phyloP scores from a whole-genome alignment of 2,797 vertebrate species.

The Cossypha polioptera region DNA sequence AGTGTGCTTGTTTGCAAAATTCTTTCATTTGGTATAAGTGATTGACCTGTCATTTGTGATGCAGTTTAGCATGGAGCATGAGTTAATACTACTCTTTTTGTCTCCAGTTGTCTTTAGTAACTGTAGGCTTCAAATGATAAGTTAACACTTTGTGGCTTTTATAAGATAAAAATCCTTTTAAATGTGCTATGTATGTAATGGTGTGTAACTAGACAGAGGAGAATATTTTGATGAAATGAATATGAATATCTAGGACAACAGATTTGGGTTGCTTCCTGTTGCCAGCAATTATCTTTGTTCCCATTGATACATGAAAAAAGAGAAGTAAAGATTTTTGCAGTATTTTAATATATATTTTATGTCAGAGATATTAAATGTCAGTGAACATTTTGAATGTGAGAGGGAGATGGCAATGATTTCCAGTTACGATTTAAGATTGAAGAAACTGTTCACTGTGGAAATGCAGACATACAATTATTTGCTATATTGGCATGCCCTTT shows the following conservation, averaged over 20 bases:
- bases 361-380: neutral
- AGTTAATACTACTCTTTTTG: conserved; percentile 59
- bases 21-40: conserved; percentile 76
- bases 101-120: conserved; percentile 61
- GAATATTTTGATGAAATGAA: neutral
- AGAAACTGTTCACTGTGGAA: neutral
- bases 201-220: neutral
- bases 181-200: neutral
- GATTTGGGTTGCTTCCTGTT: neutral
- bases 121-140: neutral
- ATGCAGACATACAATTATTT: neutral
- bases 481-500: neutral
- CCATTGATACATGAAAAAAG: neutral
- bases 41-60: conserved; percentile 80
- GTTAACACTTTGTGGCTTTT: neutral
- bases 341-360: neutral
- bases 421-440: neutral
- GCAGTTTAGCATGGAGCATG: conserved; percentile 64
- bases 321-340: neutral
- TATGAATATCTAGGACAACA: neutral
- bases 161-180: neutral
- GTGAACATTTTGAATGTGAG: neutral
- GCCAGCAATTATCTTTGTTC: neutral
- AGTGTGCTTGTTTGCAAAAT: conserved; percentile 69
- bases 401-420: neutral